A percentile compares a stretch with the other conserved stretches of the same genome.
phyloP scores from a whole-genome alignment of 2,113 vertebrate genomes.

The Heterotilapia buettikoferi region DNA sequence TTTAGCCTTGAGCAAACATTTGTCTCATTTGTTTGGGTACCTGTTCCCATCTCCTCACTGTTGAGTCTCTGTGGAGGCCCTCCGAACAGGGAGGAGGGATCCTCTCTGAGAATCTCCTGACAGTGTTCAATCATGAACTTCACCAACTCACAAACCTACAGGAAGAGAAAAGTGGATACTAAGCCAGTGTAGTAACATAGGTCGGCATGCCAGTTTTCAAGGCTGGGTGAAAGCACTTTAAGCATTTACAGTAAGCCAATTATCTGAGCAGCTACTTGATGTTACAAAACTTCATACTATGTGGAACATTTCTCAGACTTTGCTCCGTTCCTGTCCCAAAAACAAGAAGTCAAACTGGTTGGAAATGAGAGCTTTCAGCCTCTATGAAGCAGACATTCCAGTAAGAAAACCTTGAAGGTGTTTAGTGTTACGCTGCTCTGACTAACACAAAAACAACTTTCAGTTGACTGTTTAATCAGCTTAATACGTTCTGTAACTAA shows the following conservation, averaged over 20 bases:
- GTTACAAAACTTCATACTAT: neutral
- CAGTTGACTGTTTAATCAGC: neutral
- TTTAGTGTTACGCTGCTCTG: neutral
- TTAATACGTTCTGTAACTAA: neutral
- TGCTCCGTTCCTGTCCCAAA: neutral
- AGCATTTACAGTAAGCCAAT: neutral
- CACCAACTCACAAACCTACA: slow-evolving; percentile 84
- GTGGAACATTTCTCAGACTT: neutral
- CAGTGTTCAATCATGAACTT: slow-evolving; percentile 91
- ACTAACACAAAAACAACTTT: neutral
- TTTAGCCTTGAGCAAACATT: neutral
- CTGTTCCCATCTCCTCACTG: slow-evolving; percentile 72
- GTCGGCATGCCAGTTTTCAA: neutral
- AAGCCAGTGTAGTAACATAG: neutral
- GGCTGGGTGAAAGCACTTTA: neutral
- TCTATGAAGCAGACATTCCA: neutral
- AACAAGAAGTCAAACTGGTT: neutral
- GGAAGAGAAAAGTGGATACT: neutral
- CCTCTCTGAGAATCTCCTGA: slow-evolving; percentile 81
- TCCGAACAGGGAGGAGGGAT: slow-evolving; percentile 78
- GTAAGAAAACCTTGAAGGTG: neutral
- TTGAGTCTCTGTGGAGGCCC: slow-evolving; percentile 73
- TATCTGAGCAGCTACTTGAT: neutral
- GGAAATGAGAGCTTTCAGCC: neutral
- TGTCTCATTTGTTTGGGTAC: slow-evolving; percentile 57